Percentiles rank a stretch among this genome's conserved stretches.
Conservation (phyloP, 2,888 invertebrate genomes). For the Drosophila algonquin region DNA sequence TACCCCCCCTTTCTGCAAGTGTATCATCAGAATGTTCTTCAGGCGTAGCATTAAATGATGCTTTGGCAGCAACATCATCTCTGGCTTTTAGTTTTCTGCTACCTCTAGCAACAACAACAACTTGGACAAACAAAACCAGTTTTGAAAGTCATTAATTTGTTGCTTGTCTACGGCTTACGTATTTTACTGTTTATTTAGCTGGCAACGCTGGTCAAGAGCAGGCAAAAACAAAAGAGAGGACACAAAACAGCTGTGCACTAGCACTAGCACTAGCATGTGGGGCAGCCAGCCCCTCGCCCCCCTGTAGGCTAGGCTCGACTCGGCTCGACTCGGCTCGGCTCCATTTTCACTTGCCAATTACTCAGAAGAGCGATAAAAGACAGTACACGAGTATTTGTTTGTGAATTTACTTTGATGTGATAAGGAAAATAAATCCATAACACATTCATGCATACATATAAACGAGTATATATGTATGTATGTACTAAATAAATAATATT, state of each 20-base stretch:
- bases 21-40: constrained; percentile 6
- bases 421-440: constrained; percentile 23
- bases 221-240: constrained; percentile 11
- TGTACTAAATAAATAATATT: constrained; percentile 11
- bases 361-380: constrained; percentile 63
- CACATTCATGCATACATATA: too few species aligned
- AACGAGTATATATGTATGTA: too few species aligned
- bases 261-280: too few species aligned
- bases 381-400: constrained; percentile 43
- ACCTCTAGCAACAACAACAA: constrained; percentile 19
- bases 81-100: constrained; percentile 33
- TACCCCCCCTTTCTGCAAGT: neutral
- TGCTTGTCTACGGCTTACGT: constrained; percentile 50
- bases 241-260: constrained; percentile 47
- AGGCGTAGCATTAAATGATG: constrained; percentile 46
- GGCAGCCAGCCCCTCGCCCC: too few species aligned
- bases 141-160: constrained; percentile 56
- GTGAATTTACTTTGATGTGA: constrained; percentile 17
- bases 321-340: neutral
- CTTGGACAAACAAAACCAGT: constrained; percentile 40
- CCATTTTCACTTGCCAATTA: constrained; percentile 50
- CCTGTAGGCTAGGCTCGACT: neutral
- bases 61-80: constrained; percentile 38
- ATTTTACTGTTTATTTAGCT: constrained; percentile 49
- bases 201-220: constrained; percentile 42